phyloP scores from a whole-genome alignment of 2,888 invertebrate genomes.

The Rugalucina vietnamica region DNA sequence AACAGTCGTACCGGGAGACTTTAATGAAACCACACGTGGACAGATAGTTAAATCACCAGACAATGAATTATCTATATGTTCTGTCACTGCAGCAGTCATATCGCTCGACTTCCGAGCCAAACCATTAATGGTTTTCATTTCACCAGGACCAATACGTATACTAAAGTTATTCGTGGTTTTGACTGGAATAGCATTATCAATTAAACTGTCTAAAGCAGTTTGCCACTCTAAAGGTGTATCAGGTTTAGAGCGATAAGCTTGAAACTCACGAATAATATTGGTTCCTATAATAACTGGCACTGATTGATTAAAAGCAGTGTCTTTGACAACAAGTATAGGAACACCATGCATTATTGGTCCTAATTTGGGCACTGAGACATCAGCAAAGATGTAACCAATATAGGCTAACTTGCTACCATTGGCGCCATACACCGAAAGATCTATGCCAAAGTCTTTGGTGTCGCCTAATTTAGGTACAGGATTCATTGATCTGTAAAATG shows the following conservation, averaged over 20 bases:
- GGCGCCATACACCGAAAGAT: constrained; percentile 3
- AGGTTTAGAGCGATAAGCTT: neutral
- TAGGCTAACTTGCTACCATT: neutral
- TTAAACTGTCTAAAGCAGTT: constrained; percentile 4
- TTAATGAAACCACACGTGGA: constrained; percentile 23
- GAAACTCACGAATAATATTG: constrained; percentile 16
- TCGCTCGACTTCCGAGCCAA: neutral
- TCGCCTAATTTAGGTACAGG: neutral
- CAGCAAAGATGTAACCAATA: neutral
- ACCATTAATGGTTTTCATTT: constrained; percentile 12
- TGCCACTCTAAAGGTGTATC: neutral
- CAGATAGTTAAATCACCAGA: constrained; percentile 12
- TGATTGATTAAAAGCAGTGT: constrained; percentile 12
- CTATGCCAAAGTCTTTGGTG: neutral
- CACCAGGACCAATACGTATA: neutral
- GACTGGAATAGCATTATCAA: neutral
- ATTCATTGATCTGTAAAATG: neutral
- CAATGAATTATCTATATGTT: neutral
- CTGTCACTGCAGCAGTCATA: constrained; percentile 12
- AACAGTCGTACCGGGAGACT: neutral
- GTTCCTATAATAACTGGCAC: constrained; percentile 25
- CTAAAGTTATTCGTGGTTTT: constrained; percentile 12
- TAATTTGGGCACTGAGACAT: neutral
- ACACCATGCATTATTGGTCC: neutral
- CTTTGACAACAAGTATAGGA: neutral